Percentiles rank a stretch among this genome's conserved stretches.
Conservation (phyloP, 1,140 invertebrate genomes). For the Polypedilum vanderplanki region DNA sequence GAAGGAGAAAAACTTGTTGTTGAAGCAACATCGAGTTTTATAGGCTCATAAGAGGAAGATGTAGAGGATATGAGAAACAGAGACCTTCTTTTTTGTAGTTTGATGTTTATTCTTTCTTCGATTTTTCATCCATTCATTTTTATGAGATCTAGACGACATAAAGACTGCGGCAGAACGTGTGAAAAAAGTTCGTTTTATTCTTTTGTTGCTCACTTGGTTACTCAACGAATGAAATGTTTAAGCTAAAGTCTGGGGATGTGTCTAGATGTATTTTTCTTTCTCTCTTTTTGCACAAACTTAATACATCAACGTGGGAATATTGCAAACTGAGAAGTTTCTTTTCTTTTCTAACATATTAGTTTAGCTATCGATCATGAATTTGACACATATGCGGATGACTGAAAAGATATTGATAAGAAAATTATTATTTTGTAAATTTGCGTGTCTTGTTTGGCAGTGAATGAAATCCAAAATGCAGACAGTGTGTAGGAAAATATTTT, state of each 20-base stretch:
- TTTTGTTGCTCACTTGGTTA: background rate
- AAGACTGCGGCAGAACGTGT: slow-evolving; percentile 21
- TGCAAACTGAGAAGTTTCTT: background rate
- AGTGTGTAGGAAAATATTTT: too few relatives aligned
- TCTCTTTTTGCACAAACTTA: background rate
- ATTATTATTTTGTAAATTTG: background rate
- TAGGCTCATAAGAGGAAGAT: slow-evolving; percentile 26
- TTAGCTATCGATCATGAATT: background rate
- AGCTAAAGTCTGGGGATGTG: slow-evolving; percentile 11
- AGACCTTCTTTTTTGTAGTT: background rate
- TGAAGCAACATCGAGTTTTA: slow-evolving; percentile 19
- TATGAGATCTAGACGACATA: slow-evolving; percentile 27
- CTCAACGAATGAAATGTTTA: background rate
- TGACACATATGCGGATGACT: slow-evolving; percentile 5
- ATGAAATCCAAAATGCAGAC: too few relatives aligned
- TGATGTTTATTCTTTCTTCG: slow-evolving; percentile 20
- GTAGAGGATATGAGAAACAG: background rate
- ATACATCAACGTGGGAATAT: background rate
- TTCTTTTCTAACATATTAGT: background rate
- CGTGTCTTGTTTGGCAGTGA: too few relatives aligned
- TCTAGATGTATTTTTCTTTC: background rate
- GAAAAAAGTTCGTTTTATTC: background rate
- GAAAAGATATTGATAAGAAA: background rate
- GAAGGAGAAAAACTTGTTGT: slow-evolving; percentile 19
- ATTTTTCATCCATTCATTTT: slow-evolving; percentile 21